Conservation (phyloP, 2,113 vertebrate species). For the Pionites leucogaster region DNA sequence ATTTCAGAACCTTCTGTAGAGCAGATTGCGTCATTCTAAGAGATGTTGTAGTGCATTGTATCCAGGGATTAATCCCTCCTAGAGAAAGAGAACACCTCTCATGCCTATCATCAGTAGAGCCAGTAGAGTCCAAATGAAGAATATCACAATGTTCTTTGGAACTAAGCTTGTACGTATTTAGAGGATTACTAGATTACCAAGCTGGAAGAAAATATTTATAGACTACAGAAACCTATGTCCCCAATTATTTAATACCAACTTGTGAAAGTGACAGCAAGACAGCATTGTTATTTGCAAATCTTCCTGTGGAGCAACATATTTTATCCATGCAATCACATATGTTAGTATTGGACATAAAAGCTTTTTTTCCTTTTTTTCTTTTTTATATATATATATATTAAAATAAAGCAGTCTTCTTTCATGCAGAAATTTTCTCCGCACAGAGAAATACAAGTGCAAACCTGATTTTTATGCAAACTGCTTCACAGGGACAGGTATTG, state of each 20-base stretch:
- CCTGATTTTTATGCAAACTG: fast-evolving
- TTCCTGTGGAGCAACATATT: background rate
- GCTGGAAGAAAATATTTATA: background rate
- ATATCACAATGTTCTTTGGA: background rate
- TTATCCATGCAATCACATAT: background rate
- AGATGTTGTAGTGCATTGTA: background rate
- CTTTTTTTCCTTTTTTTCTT: background rate
- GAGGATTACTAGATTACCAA: background rate
- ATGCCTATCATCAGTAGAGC: background rate
- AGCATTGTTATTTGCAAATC: background rate
- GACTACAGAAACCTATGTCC: background rate
- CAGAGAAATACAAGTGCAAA: background rate
- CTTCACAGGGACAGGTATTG: background rate
- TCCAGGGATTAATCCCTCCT: background rate
- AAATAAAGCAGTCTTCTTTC: background rate
- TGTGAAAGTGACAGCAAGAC: background rate
- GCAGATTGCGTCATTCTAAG: background rate
- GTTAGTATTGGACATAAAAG: background rate
- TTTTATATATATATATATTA: background rate
- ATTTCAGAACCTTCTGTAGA: background rate
- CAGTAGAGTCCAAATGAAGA: background rate
- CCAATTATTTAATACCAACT: background rate
- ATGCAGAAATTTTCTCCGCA: background rate
- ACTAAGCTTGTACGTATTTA: background rate
- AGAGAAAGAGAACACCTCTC: background rate